These are phyloP conservation scores for Crossocerus cetratus DNA, from an alignment of 2,888 invertebrate genomes.

Conservation along the genomic window DNA sequence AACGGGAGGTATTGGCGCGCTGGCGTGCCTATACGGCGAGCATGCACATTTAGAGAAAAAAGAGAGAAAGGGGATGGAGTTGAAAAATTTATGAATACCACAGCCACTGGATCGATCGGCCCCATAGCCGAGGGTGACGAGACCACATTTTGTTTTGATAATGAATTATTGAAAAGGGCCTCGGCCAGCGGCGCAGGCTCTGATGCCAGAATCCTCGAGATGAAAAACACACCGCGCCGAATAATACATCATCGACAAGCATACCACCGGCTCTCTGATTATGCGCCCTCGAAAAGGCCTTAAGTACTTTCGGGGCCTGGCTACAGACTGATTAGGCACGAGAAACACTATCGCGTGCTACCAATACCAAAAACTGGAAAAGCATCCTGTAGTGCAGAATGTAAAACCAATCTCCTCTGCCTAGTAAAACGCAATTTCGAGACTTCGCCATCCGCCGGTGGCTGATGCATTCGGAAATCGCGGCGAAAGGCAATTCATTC, in stretches of 20 bases:
- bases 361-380: no score
- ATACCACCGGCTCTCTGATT: not conserved
- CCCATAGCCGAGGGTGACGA: not conserved
- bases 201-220: not conserved
- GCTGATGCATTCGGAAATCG: conserved; percentile 55
- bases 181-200: not conserved
- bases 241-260: conserved; percentile 5
- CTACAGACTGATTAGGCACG: not conserved
- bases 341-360: no score
- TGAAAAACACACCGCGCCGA: not conserved
- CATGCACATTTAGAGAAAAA: not conserved
- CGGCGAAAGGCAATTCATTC: conserved; percentile 57
- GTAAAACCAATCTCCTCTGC: no score
- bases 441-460: no score
- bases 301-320: not conserved
- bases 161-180: conserved; percentile 6
- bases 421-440: no score
- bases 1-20: not conserved
- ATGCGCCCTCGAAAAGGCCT: not conserved
- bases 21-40: not conserved
- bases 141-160: conserved; percentile 1
- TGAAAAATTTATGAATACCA: not conserved
- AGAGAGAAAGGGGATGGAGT: not conserved
- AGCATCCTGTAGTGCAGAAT: no score
- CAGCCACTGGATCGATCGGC: not conserved